A percentile compares a stretch with the other conserved stretches of the same genome.
Conservation (phyloP, 2,797 vertebrate species). For the Hemibagrus guttatus region DNA sequence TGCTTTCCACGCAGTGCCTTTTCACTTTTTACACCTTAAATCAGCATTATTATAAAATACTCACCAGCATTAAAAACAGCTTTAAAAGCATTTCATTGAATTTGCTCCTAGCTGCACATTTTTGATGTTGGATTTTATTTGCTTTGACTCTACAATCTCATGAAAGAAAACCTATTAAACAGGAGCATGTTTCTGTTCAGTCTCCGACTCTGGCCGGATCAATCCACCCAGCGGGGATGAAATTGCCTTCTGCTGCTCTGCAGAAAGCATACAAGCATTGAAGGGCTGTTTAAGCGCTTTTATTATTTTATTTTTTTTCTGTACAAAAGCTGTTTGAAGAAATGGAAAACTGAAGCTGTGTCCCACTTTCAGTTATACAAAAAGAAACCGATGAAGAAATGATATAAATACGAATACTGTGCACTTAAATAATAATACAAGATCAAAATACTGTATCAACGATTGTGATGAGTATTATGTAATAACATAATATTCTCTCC, state of each 20-base stretch:
- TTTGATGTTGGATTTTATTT: neutral
- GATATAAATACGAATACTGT: neutral
- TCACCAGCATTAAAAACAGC: neutral
- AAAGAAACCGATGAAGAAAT: neutral
- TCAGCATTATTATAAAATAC: neutral
- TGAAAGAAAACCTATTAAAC: constrained; percentile 37
- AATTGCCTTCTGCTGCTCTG: constrained; percentile 30
- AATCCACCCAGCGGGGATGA: constrained; percentile 31
- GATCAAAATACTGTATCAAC: neutral
- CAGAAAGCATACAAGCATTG: constrained; percentile 38
- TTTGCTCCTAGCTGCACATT: neutral
- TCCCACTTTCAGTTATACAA: neutral
- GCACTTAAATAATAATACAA: neutral
- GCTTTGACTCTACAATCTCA: neutral
- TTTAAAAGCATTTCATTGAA: neutral
- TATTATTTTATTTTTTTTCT: neutral
- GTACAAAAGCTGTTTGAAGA: neutral
- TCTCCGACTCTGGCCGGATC: constrained; percentile 10
- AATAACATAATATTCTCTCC: neutral
- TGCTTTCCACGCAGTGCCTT: neutral
- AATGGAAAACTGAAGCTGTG: neutral
- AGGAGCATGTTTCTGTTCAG: constrained; percentile 32
- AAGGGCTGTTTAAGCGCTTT: constrained; percentile 20
- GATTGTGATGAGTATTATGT: neutral
- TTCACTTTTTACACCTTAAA: neutral